phyloP scores from a whole-genome alignment of 2,113 vertebrate species.

The Lagopus leucura region DNA sequence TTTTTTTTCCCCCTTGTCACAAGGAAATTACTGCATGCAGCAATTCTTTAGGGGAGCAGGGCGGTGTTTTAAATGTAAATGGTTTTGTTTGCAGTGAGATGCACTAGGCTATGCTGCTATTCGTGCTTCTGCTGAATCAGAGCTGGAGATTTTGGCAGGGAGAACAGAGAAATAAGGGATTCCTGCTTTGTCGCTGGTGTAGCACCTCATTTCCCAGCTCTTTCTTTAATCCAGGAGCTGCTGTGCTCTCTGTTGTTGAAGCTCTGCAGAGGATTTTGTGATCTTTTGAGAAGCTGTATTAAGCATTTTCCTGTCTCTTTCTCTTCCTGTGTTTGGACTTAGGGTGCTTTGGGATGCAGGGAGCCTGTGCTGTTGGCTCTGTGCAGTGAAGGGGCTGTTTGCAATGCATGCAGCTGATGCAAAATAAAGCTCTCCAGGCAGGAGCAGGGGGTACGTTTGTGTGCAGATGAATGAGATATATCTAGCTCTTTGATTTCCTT shows the following conservation, averaged over 20 bases:
- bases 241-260: background rate
- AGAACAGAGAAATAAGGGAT: background rate
- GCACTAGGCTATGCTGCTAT: background rate
- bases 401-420: background rate
- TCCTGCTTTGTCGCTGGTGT: background rate
- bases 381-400: background rate
- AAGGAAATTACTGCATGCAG: conserved; percentile 56
- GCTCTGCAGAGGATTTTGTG: background rate
- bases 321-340: background rate
- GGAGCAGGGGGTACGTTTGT: background rate
- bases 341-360: background rate
- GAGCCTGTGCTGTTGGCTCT: background rate
- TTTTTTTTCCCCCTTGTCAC: rapidly evolving
- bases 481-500: background rate
- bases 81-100: conserved; percentile 11
- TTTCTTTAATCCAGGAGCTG: background rate
- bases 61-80: conserved; percentile 15
- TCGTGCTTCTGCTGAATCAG: conserved; percentile 40
- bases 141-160: background rate
- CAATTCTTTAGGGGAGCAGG: conserved; percentile 16
- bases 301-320: background rate
- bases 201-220: background rate
- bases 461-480: background rate
- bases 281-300: background rate
- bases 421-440: background rate